Evolutionary conservation across 2,888 invertebrate species (phyloP), one percentile per base, ranked within the genome.

Genomic region (Morpho helenor): DNA sequence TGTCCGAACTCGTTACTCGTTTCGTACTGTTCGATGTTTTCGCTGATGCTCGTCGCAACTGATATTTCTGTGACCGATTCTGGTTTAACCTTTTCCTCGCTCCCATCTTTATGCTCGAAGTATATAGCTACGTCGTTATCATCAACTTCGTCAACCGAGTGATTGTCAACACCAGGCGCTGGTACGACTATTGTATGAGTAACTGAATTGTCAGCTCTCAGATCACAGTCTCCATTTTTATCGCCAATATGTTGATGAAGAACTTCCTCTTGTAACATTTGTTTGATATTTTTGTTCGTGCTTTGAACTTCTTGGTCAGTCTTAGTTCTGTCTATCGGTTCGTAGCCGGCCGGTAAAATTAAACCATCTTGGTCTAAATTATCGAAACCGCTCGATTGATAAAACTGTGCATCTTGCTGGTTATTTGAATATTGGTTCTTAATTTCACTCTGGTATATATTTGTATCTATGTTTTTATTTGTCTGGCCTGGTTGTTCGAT

Each of bases 401-500:
- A 58, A 40, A 53, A 49, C 9, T 46, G 53, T 3, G 31, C 8
- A 31, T 53, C 23, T 45, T 50, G 59, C 40, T 60, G 41, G 51
- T 53, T 45, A 8, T 16, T 40, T 2, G 16, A 10, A 44, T 54
- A 49, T 10, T 59, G 53, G 51, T 8, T 60, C 44, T 59, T 63
- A 16, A n/a, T 10, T 53, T 56, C 16, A 7, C 61, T 58, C 45
- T 60, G 49, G 7, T 51, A 43, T 7, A 40, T 8, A 22, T 51
- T 48, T 44, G 44, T 16, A 9, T 61, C 53, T 50, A 56, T 39
- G 16, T 52, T 55, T 10, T 63, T 60, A 57, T 63, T 47, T 51
- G 54, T 16, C 0, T 53, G 48, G 39, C 40, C 46, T 0, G 95
- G 95, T 64, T 96, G 94, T 73, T 96, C 96, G 51, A 96, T 96